These are phyloP conservation scores for Bicyclus anynana DNA, from an alignment of 1,140 invertebrate species.

Conservation along the genomic window DNA sequence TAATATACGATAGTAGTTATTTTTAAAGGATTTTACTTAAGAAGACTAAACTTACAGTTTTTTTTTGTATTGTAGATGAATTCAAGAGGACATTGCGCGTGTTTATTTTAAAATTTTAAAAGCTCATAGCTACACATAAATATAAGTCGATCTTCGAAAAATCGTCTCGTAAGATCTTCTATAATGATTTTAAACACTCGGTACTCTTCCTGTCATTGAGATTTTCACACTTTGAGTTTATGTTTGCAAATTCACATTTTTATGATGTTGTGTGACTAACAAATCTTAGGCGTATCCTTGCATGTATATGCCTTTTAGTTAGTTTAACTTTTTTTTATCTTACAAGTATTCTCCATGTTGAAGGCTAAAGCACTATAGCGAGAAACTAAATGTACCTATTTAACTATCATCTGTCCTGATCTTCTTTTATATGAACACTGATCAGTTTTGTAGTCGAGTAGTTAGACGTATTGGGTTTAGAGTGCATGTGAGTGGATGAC, in stretches of 20 bases:
- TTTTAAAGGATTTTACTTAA: too few relatives aligned
- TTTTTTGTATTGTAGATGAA: constrained; percentile 11
- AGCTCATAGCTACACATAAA: neutral
- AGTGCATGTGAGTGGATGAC: constrained; percentile 11
- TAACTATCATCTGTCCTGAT: too few relatives aligned
- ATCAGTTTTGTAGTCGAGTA: too few relatives aligned
- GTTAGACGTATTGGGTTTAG: neutral
- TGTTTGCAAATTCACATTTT: too few relatives aligned
- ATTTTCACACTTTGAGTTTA: too few relatives aligned
- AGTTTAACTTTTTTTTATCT: constrained; percentile 11
- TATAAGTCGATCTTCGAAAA: neutral
- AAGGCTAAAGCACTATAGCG: too few relatives aligned
- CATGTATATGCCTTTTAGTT: constrained; percentile 11
- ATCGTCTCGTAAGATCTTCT: constrained; percentile 6
- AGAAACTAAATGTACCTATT: too few relatives aligned
- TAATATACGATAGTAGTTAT: too few relatives aligned
- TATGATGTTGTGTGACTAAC: constrained; percentile 16
- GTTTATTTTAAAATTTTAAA: constrained; percentile 12
- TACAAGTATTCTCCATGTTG: neutral
- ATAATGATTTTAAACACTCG: neutral
- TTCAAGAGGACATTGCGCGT: constrained; percentile 4
- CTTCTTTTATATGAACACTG: too few relatives aligned
- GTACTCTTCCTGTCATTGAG: too few relatives aligned
- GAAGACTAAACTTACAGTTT: neutral
- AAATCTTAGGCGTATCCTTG: constrained; percentile 2